Percentiles rank a stretch among this genome's conserved stretches.
Evolutionary conservation across 2,113 vertebrate species (phyloP).

Genomic region (Ceyx cyanopectus): DNA sequence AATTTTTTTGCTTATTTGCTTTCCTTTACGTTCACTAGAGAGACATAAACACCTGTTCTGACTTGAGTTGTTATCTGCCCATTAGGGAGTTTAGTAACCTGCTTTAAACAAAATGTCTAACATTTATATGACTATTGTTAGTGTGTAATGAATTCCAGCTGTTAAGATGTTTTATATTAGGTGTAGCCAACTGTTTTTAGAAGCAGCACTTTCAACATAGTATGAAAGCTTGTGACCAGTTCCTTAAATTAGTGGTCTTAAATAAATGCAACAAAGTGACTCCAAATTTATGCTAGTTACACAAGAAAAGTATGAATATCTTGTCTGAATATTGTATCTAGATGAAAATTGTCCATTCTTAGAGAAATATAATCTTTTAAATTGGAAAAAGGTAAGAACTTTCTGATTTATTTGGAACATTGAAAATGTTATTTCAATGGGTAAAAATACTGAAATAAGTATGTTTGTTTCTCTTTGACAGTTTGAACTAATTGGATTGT

Average conservation of each 20-base stretch:
- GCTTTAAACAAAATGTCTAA: not conserved
- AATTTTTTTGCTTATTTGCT: not conserved
- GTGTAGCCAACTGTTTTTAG: not conserved
- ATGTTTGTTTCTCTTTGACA: not conserved
- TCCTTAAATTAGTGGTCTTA: not conserved
- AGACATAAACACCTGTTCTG: not conserved
- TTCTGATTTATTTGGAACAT: not conserved
- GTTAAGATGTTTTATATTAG: not conserved
- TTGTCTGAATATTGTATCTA: not conserved
- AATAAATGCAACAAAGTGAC: not conserved
- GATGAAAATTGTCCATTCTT: not conserved
- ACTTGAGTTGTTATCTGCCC: not conserved
- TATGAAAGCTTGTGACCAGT: not conserved
- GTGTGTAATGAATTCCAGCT: not conserved
- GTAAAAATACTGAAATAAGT: not conserved
- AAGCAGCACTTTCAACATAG: not conserved
- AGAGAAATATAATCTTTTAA: not conserved
- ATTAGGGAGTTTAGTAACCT: not conserved
- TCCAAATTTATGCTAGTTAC: not conserved
- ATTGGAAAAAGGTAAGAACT: not conserved
- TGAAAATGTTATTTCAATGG: not conserved
- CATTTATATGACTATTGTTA: not conserved
- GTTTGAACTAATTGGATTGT: not conserved
- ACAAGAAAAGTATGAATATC: not conserved
- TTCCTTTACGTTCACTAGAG: not conserved